Base-by-base conservation (phyloP, 2,888 invertebrate genomes). In the Andrena dorsata region DNA sequence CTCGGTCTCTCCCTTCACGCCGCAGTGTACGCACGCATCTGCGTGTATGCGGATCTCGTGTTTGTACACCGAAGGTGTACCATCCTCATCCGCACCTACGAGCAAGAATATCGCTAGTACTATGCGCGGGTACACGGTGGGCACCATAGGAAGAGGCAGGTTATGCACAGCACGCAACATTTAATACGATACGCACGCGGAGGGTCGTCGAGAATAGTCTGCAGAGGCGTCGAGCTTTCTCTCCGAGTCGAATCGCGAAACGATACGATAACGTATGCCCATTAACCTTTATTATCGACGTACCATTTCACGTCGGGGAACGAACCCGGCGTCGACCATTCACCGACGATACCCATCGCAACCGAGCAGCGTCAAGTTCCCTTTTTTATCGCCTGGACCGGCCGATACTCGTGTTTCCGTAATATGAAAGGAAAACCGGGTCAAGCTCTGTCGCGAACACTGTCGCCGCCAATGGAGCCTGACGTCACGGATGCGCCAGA, bases 401-500 rank as follows among this genome's bases (percentile, higher is more conserved):
- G 8, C 23, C 20, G 10, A 23, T 47, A 60, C 47, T 26, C 30
- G 32, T 65, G 53, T 75, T 75, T 76, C 68, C 63, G 49, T 61
- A 71, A 66, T 26, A 28, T 51, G 73, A 58, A 73, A 74, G 84
- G 73, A 64, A 76, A 86, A 87, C 60, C 84, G 61, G 84, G 86
- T 78, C 81, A 76, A 69, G 26, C 74, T 28, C 8, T 47, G 20
- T 63, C 49, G 53, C 65, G 75, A 58, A 49, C 16, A 35, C 47
- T 80, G 79, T 90, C 90, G 86, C 89, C 89, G 92, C 89, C 91
- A 90, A 90, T 91, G 91, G 88, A 63, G 75, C 66, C 86, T 90
- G 91, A 92, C 92, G 91, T 92, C 91, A 92, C 90, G 92, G 91
- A 92, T 92, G 90, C 90, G 91, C 90, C 92, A 92, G 92, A 92